Base-by-base conservation (phyloP, 2,888 invertebrate species). In the Macrosiphum euphorbiae region DNA sequence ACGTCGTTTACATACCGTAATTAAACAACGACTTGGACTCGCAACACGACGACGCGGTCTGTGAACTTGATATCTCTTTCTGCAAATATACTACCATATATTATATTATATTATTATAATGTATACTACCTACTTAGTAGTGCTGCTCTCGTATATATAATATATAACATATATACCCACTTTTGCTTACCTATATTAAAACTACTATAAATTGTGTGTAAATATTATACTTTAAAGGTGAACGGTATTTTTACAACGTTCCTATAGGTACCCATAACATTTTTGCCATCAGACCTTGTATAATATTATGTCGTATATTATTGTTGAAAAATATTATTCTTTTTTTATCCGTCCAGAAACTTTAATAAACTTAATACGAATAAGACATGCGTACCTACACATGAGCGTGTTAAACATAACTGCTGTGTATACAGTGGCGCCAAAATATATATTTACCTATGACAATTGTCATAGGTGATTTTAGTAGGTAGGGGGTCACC, bases 21-120 rank as follows among this genome's bases (percentile, higher is more conserved):
- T 93, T 93, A 93, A 92, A 84, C 67, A 92, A 88, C 88, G 78
- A 78, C 88, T 88, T 13, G 52, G 67, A 92, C 78, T 78, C 50
- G 67, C 78, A 35, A 88, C 55, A 88, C 44, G 44, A 88, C 92
- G 92, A 89, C 84, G 88, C 93, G 93, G 93, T 93, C 93, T 50
- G 89, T 93, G 89, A 93, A 93, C 93, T 93, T 93, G 58, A 88
- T 78, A 89, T 85, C 47, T 67, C 55, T 88, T 92, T 92, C 47
- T 35, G 78, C 78, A 78, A 90, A 90, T 52, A 67, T 26, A 67
- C 47, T 78, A 41, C 50, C 58, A 41, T 55, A 35, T 88, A 88
- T 35, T 24, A 88, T 35, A 88, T 50, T n/a, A n/a, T n/a, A n/a
- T n/a, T n/a, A 28, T 88, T 16, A 11, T 86, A 85, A 7, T n/a